These are phyloP conservation scores for Falco cherrug DNA, from an alignment of 2,797 vertebrate genomes.

Conservation along the genomic window DNA sequence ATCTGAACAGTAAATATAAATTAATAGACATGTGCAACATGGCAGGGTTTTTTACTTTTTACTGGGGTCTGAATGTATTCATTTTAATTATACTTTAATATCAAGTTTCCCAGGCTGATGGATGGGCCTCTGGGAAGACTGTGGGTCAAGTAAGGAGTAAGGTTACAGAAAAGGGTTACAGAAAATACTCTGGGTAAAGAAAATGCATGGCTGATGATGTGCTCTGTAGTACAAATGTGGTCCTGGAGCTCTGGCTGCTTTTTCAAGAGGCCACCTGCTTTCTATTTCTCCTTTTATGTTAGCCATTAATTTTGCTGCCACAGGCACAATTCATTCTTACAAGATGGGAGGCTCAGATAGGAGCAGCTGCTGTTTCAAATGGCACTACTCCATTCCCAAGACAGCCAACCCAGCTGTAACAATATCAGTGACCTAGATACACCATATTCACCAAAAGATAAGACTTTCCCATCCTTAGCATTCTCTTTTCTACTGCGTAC, in stretches of 20 bases:
- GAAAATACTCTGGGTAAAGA: conserved; percentile 17
- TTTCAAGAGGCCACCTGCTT: conserved; percentile 58
- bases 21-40: background rate
- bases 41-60: background rate
- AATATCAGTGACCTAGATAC: background rate
- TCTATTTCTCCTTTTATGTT: conserved; percentile 48
- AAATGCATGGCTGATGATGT: background rate
- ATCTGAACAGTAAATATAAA: background rate
- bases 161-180: background rate
- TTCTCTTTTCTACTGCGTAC: background rate
- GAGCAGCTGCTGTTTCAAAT: conserved; percentile 57
- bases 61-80: background rate
- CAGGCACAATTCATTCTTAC: conserved; percentile 53
- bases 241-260: background rate
- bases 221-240: conserved; percentile 8
- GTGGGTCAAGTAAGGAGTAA: conserved; percentile 8
- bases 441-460: conserved; percentile 8
- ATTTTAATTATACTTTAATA: conserved; percentile 63
- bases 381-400: background rate
- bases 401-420: conserved; percentile 18
- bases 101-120: conserved; percentile 80
- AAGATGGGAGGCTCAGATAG: conserved; percentile 36
- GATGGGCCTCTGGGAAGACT: background rate
- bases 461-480: background rate
- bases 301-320: conserved; percentile 62